A percentile compares a stretch with the other conserved stretches of the same genome.
These are phyloP conservation scores for Hirtodrosophila histrioides DNA, from an alignment of 2,888 invertebrate species.

Conservation along the genomic window DNA sequence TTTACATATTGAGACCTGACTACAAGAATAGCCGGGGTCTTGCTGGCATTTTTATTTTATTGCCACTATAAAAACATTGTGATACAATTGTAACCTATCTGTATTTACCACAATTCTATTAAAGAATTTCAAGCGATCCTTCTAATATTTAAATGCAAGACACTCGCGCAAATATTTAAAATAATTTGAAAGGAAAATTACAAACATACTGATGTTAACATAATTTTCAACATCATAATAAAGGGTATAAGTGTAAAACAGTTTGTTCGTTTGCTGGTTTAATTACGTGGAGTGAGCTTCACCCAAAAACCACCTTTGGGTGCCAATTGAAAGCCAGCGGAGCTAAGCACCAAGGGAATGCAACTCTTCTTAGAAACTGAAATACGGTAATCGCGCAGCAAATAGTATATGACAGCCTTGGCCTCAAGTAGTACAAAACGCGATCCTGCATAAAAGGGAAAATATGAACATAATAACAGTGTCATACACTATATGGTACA, in stretches of 20 bases:
- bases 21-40: no score
- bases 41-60: no score
- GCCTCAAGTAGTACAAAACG: constrained; percentile 83
- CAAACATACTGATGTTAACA: not conserved
- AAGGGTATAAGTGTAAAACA: constrained; percentile 70
- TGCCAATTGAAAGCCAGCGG: constrained; percentile 63
- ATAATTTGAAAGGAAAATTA: no score
- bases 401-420: constrained; percentile 80
- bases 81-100: no score
- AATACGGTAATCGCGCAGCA: constrained; percentile 77
- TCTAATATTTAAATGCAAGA: no score
- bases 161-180: no score
- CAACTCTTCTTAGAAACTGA: constrained; percentile 69
- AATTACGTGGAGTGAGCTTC: constrained; percentile 69
- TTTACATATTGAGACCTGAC: no score
- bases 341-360: constrained; percentile 71
- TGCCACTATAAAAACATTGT: no score
- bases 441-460: constrained; percentile 64
- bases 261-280: constrained; percentile 11
- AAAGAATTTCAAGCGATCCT: no score
- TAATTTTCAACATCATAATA: not conserved
- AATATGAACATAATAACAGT: not conserved
- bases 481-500: no score
- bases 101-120: no score
- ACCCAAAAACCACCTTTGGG: constrained; percentile 82